These are phyloP conservation scores for Pristionchus entomophagus DNA, from an alignment of 2,888 invertebrate species.

Conservation along the genomic window DNA sequence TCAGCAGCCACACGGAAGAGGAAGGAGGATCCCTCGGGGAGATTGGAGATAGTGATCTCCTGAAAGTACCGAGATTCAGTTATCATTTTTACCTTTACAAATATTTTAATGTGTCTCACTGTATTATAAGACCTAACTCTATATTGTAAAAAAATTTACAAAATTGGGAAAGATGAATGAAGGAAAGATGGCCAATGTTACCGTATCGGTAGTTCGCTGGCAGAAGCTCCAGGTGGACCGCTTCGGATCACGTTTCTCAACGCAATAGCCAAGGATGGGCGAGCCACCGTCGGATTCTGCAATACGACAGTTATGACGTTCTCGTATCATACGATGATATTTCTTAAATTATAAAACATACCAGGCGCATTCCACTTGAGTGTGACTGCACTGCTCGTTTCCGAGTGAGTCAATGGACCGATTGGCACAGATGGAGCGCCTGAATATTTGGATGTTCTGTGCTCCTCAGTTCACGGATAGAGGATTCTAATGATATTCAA, in stretches of 20 bases:
- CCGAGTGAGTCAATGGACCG: slow-evolving; percentile 58
- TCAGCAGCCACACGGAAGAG: slow-evolving; percentile 95
- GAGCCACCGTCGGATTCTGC: slow-evolving; percentile 61
- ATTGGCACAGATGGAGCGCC: slow-evolving; percentile 64
- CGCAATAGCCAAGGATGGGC: slow-evolving; percentile 64
- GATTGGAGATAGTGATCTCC: slow-evolving; percentile 76
- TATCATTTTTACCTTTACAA: no score
- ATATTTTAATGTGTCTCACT: no score
- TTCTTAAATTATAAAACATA: no score
- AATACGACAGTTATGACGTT: not conserved
- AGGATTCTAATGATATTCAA: no score
- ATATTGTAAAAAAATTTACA: not conserved
- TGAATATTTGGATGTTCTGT: no score
- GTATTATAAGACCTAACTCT: not conserved
- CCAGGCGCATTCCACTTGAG: slow-evolving; percentile 64
- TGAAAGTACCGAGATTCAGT: no score
- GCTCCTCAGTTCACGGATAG: no score
- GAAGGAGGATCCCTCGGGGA: slow-evolving; percentile 84
- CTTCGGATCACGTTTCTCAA: slow-evolving; percentile 64
- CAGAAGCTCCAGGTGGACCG: slow-evolving; percentile 59
- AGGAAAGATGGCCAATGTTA: not conserved
- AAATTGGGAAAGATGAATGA: not conserved
- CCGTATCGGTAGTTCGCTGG: slow-evolving; percentile 58
- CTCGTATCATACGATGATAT: not conserved
- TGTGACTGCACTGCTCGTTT: slow-evolving; percentile 52